Conservation (phyloP, 2,888 invertebrate species). For the Dolomedes plantarius region DNA sequence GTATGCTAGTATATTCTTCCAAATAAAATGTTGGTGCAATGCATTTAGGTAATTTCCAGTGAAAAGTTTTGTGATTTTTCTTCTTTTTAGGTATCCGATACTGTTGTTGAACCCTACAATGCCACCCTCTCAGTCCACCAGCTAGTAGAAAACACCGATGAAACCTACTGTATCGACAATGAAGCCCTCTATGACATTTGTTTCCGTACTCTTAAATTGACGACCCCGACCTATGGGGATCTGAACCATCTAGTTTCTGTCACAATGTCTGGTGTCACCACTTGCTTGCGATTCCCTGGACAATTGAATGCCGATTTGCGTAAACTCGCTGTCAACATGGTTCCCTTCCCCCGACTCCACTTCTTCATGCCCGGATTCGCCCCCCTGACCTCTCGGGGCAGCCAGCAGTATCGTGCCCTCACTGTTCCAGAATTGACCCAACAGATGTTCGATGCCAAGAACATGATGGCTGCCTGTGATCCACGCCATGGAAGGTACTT, state of each 20-base stretch:
- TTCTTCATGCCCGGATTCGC: conserved; percentile 75
- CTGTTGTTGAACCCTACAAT: conserved; percentile 81
- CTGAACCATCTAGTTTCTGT: conserved; percentile 79
- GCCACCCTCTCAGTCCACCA: conserved; percentile 91
- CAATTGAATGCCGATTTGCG: conserved; percentile 95
- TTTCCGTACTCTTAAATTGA: conserved; percentile 82
- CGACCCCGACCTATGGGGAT: conserved; percentile 80
- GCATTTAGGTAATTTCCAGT: no score
- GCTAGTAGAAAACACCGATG: conserved; percentile 91
- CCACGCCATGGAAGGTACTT: conserved; percentile 79
- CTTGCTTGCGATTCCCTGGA: conserved; percentile 93
- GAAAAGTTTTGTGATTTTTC: no score
- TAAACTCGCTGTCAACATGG: conserved; percentile 96
- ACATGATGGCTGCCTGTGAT: conserved; percentile 80
- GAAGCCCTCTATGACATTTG: conserved; percentile 81
- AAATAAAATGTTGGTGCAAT: no score
- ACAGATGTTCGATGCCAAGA: conserved; percentile 80
- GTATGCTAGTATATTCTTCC: no score
- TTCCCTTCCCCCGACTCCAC: conserved; percentile 90
- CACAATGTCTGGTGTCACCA: conserved; percentile 92
- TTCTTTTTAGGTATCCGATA: conserved; percentile 82
- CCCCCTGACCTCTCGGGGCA: conserved; percentile 73
- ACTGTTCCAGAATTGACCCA: conserved; percentile 78
- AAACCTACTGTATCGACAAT: conserved; percentile 92
- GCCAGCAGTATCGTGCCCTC: conserved; percentile 76